Percentiles rank a stretch among this genome's conserved stretches.
These are phyloP conservation scores for Zosterops pallidus DNA, from an alignment of 2,113 vertebrate genomes.

Conservation along the genomic window DNA sequence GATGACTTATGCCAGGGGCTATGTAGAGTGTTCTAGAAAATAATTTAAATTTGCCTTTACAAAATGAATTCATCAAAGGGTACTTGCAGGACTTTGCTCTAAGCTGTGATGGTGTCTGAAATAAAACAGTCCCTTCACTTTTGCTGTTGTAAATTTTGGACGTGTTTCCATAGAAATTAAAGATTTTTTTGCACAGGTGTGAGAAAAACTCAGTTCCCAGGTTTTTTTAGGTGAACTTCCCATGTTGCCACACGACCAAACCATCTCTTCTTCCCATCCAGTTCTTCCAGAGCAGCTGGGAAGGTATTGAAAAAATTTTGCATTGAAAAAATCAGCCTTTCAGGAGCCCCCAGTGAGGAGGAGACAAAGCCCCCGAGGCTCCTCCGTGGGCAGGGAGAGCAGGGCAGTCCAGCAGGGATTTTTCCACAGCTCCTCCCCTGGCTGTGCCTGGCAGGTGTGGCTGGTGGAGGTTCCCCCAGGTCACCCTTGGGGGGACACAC, in stretches of 20 bases:
- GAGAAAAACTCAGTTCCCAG: background rate
- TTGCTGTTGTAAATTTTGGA: background rate
- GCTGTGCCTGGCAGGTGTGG: background rate
- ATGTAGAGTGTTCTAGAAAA: background rate
- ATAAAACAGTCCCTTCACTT: background rate
- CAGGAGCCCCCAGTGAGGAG: background rate
- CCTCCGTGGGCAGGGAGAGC: background rate
- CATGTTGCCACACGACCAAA: background rate
- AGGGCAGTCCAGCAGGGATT: background rate
- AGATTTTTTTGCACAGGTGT: background rate
- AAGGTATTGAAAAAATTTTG: background rate
- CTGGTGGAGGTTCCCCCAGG: constrained; percentile 28
- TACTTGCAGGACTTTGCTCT: background rate
- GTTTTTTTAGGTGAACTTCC: background rate
- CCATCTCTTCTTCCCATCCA: background rate
- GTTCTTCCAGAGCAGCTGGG: background rate
- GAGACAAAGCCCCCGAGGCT: background rate
- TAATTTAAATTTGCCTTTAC: background rate
- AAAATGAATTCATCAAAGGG: background rate
- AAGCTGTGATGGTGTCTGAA: background rate
- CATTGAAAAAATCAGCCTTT: background rate
- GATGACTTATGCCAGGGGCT: background rate
- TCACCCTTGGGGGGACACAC: constrained; percentile 37
- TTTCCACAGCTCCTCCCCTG: background rate
- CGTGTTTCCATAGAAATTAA: background rate